Percentiles rank a stretch among this genome's conserved stretches.
These are phyloP conservation scores for Tetheella fluctuosa DNA, from an alignment of 2,888 invertebrate species.

Conservation along the genomic window DNA sequence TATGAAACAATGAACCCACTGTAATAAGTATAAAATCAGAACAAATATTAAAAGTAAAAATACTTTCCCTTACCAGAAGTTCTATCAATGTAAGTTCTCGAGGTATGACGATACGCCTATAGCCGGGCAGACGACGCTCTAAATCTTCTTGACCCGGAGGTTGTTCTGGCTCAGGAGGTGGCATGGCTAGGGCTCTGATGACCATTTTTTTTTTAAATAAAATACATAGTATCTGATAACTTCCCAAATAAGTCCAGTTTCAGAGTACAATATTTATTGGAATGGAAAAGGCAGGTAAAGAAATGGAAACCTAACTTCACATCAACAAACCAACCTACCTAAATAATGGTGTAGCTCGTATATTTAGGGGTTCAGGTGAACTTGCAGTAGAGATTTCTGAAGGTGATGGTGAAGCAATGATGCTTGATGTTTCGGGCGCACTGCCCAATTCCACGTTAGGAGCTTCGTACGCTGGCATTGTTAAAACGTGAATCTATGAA, in stretches of 20 bases:
- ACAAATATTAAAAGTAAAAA: neutral
- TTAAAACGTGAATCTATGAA: conserved; percentile 17
- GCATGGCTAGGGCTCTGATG: conserved; percentile 71
- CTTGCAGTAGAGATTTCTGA: conserved; percentile 78
- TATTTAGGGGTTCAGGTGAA: conserved; percentile 67
- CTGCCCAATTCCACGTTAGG: conserved; percentile 71
- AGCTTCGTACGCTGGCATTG: conserved; percentile 71
- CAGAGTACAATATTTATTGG: neutral
- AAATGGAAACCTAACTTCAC: no score
- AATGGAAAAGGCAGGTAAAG: no score
- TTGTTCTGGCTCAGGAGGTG: conserved; percentile 74
- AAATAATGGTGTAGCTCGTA: conserved; percentile 70
- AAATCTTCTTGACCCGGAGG: conserved; percentile 76
- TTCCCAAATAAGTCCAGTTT: neutral
- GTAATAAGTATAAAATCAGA: conserved; percentile 9
- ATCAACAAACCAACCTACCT: conserved; percentile 50
- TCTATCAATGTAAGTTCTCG: conserved; percentile 85
- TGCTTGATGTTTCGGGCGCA: conserved; percentile 62
- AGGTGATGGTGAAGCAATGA: conserved; percentile 65
- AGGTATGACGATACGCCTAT: conserved; percentile 83
- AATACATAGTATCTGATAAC: neutral
- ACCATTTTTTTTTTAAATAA: neutral
- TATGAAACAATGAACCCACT: no score
- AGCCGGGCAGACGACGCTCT: conserved; percentile 77
- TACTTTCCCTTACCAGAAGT: conserved; percentile 72